Evolutionary conservation across 2,113 vertebrate genomes (phyloP).

Genomic region (Crotalus tigris): DNA sequence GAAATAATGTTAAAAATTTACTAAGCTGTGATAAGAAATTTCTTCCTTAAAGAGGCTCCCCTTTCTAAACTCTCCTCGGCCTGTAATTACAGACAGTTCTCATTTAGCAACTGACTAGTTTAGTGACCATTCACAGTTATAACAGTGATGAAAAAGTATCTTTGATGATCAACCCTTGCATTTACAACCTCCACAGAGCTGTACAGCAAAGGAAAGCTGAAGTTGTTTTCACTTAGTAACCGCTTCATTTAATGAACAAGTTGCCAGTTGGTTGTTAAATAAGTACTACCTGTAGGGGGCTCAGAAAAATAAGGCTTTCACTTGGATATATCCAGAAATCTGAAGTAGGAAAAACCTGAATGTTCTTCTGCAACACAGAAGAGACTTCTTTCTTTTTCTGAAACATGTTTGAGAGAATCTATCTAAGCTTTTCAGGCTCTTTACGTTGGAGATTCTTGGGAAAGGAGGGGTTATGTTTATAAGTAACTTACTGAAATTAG

Average conservation of each 20-base stretch:
- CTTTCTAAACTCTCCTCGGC: background rate
- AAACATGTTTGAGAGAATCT: background rate
- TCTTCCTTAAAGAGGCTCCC: background rate
- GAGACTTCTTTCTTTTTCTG: background rate
- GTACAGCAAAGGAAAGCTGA: background rate
- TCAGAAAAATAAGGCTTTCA: background rate
- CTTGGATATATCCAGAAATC: background rate
- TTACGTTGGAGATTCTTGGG: background rate
- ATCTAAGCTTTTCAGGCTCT: background rate
- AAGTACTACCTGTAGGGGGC: background rate
- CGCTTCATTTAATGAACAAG: background rate
- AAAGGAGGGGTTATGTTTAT: background rate
- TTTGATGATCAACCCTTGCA: background rate
- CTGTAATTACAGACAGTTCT: background rate
- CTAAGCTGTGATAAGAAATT: background rate
- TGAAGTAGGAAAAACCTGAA: background rate
- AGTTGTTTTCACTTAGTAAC: background rate
- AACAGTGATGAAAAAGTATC: background rate
- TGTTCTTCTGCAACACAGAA: background rate
- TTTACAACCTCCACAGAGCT: background rate
- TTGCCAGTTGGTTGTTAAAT: background rate
- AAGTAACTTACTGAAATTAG: background rate
- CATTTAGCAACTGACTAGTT: background rate
- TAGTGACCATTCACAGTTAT: background rate
- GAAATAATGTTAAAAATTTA: background rate